A percentile compares a stretch with the other conserved stretches of the same genome.
phyloP scores from a whole-genome alignment of 2,797 vertebrate species.

The Echeneis naucrates region DNA sequence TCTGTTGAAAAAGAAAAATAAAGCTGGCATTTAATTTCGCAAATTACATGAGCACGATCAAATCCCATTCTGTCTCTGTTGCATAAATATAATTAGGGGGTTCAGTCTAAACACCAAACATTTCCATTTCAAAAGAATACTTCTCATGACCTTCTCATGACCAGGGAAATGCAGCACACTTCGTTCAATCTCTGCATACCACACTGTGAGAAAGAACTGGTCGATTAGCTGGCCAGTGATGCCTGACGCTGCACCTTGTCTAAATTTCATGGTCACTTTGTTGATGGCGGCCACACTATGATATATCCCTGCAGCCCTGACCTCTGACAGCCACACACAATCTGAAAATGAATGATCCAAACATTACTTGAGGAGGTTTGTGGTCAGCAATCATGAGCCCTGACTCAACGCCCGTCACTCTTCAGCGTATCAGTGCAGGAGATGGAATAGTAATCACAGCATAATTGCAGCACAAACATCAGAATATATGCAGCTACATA shows the following conservation, averaged over 20 bases:
- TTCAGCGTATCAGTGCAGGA: conserved; percentile 13
- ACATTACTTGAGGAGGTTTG: conserved; percentile 54
- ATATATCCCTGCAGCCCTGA: conserved; percentile 64
- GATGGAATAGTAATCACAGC: conserved; percentile 14
- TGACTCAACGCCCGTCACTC: conserved; percentile 37
- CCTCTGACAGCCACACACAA: conserved; percentile 54
- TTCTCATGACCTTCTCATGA: conserved; percentile 36
- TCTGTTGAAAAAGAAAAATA: background rate
- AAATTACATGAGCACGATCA: background rate
- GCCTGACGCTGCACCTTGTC: conserved; percentile 69
- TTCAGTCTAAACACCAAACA: background rate
- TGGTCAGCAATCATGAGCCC: conserved; percentile 19
- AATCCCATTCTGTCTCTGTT: conserved; percentile 1
- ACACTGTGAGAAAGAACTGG: conserved; percentile 26
- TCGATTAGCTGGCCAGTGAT: conserved; percentile 43
- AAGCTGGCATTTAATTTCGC: background rate
- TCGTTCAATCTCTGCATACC: conserved; percentile 44
- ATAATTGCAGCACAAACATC: conserved; percentile 20
- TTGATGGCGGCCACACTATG: conserved; percentile 60
- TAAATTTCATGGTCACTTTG: conserved; percentile 71
- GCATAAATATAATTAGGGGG: background rate
- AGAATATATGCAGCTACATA: background rate
- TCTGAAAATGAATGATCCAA: conserved; percentile 60
- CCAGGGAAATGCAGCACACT: conserved; percentile 17
- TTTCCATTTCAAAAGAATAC: background rate